phyloP scores from a whole-genome alignment of 2,113 vertebrate species.

The Neodon shergylaensis region DNA sequence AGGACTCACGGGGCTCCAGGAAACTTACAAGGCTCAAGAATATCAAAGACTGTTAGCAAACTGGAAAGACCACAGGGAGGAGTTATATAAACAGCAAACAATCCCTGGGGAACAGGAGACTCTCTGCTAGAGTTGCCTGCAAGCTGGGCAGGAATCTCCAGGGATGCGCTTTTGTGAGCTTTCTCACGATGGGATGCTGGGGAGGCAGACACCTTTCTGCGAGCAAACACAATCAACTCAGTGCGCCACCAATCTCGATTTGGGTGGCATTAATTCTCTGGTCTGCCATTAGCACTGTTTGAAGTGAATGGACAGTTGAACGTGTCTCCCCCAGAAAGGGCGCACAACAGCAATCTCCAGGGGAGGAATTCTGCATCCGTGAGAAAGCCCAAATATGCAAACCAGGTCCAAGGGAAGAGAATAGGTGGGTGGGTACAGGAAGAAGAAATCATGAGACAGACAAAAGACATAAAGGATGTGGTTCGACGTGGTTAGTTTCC shows the following conservation, averaged over 20 bases:
- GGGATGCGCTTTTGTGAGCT: not conserved
- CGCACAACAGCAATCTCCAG: not conserved
- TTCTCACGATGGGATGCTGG: not conserved
- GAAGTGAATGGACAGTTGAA: too few species aligned
- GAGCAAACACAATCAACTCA: not conserved
- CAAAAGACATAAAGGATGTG: not conserved
- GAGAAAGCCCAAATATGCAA: not conserved
- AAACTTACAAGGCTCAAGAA: not conserved
- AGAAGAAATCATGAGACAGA: conserved; percentile 8
- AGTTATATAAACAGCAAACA: not conserved
- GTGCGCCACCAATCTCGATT: not conserved
- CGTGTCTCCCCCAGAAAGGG: not conserved
- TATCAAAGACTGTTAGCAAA: not conserved
- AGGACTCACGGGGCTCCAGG: not conserved
- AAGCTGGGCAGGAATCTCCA: not conserved
- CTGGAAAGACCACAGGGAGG: too few species aligned
- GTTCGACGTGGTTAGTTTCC: not conserved
- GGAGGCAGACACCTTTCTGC: not conserved
- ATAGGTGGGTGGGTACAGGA: not conserved
- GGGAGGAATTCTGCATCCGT: not conserved
- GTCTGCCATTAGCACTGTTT: not conserved
- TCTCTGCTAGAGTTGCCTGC: not conserved
- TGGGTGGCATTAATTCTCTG: not conserved
- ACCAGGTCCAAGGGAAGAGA: conserved; percentile 1
- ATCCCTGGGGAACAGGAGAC: not conserved